Percentiles rank a stretch among this genome's conserved stretches.
phyloP scores from a whole-genome alignment of 35 echinoderm and acorn worm genomes.

The Lytechinus variegatus region DNA sequence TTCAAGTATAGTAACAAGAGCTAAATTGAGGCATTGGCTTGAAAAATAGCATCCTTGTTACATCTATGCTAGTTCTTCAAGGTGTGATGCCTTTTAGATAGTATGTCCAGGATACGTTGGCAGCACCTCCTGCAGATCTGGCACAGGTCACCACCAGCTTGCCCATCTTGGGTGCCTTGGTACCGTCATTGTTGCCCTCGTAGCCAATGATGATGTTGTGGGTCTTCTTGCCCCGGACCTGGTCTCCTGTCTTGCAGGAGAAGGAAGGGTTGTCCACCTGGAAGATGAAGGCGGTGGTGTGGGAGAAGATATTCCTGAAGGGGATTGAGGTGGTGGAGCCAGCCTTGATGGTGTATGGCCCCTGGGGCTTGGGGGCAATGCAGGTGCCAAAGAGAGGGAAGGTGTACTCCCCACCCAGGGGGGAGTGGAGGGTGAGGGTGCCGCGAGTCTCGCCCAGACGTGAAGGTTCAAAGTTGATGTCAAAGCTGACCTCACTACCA shows the following conservation, averaged over 20 bases:
- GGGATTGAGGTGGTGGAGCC: constrained; percentile 90
- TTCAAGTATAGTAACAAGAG: too few species aligned
- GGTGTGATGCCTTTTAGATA: constrained; percentile 93
- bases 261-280: constrained; percentile 95
- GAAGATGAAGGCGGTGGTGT: constrained; percentile 95
- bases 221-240: constrained; percentile 93
- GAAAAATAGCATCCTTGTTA: too few species aligned
- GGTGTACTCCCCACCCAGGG: constrained; percentile 85
- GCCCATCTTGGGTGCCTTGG: constrained; percentile 98
- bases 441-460: constrained; percentile 88
- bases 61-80: constrained; percentile 12
- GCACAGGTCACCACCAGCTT: constrained; percentile 94
- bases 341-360: constrained; percentile 94
- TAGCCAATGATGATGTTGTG: constrained; percentile 93
- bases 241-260: constrained; percentile 83
- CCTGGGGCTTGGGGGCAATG: constrained; percentile 92
- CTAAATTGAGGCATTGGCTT: too few species aligned
- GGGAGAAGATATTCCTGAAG: constrained; percentile 97
- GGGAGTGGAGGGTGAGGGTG: constrained; percentile 72
- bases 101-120: constrained; percentile 97
- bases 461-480: constrained; percentile 94
- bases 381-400: constrained; percentile 93
- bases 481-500: constrained; percentile 90
- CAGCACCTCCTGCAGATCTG: constrained; percentile 87
- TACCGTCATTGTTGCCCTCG: constrained; percentile 88